Evolutionary conservation across 2,797 vertebrate genomes (phyloP), one percentile per base, ranked within the genome.

Genomic region (Pteronotus mesoamericanus): DNA sequence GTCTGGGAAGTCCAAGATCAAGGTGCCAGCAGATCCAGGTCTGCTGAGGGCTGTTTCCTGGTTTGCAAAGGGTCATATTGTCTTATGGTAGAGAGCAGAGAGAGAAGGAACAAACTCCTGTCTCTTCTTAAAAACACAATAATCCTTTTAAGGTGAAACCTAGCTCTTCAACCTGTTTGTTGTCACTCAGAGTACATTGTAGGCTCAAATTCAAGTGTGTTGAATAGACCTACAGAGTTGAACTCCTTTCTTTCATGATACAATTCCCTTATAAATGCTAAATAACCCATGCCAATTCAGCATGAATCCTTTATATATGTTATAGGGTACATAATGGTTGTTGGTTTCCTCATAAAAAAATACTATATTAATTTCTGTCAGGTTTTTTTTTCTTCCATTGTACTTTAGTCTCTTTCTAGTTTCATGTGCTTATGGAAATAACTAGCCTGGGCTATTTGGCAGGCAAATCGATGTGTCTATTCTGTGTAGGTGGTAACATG

Each of bases 371-470:
- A 77, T 92, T 92, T 91, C n/a, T 92, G 46, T 26, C 37, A 22
- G 4, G 7, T 83, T 69, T 48, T 32, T 87, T 79, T 91, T 48
- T 37, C 29, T 39, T 96, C 21, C 37, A 14, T 34, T 51, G 10
- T 55, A 68, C 64, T 75, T 82, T 84, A 84, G 91, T 91, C 24
- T 94, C 66, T 64, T 71, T 42, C 77, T 79, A 87, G 64, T 93
- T 93, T 91, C 85, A 90, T 78, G 34, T 44, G 19, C 44, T 83
- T 97, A 97, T 94, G 96, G 24, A 97, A 97, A 97, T 96, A 94
- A 77, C 78, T 80, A 92, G 74, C 85, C 32, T 59, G 69, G 57
- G 18, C 22, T 88, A 97, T 97, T 97, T 96, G 97, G 66, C 96
- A 97, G 91, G 94, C 96, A 97, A 97, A 97, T 90, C 48, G 24